phyloP scores from a whole-genome alignment of 2,797 vertebrate species.

The Cyprinella venusta region DNA sequence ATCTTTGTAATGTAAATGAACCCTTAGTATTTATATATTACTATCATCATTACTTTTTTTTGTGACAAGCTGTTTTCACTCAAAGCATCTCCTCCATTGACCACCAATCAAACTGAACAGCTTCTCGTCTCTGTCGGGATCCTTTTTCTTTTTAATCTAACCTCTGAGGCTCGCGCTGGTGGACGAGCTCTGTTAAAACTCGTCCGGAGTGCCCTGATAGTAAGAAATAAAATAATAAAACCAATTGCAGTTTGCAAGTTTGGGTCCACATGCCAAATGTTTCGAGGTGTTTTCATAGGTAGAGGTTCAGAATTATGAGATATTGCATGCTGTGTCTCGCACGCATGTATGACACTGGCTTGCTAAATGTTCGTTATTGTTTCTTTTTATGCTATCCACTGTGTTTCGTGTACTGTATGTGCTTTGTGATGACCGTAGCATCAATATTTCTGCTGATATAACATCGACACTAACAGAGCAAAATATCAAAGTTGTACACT shows the following conservation, averaged over 20 bases:
- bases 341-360: too few species aligned
- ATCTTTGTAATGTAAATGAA: neutral
- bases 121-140: neutral
- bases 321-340: neutral
- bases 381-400: neutral
- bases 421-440: neutral
- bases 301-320: neutral
- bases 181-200: neutral
- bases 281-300: neutral
- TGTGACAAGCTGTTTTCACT: neutral
- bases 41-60: too few species aligned
- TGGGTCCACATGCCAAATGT: neutral
- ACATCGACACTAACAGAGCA: neutral
- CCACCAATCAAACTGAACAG: neutral
- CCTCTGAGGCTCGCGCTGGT: neutral
- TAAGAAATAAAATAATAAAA: neutral
- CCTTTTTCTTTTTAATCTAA: neutral
- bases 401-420: neutral
- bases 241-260: neutral
- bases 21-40: neutral
- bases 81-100: neutral
- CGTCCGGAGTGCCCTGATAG: neutral
- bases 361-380: neutral
- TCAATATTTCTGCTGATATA: neutral
- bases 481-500: neutral